Evolutionary conservation across 2,113 vertebrate species (phyloP).

Genomic region (Chamaea fasciata): DNA sequence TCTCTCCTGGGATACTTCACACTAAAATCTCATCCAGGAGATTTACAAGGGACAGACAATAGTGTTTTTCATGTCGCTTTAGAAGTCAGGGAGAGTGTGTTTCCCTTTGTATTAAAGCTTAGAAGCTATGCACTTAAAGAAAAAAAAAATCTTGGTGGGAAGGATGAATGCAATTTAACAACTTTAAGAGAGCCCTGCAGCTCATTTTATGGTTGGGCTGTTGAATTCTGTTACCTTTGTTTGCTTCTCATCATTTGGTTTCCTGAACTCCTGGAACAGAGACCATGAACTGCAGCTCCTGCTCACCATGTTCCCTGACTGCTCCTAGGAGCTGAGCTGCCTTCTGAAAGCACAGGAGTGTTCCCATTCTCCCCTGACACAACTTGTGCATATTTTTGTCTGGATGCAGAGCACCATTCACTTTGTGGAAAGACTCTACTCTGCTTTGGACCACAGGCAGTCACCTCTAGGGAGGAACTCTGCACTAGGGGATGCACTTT

Average conservation of each 20-base stretch:
- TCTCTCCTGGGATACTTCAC: conserved; percentile 41
- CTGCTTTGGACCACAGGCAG: not conserved
- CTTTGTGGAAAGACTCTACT: not conserved
- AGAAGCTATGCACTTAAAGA: not conserved
- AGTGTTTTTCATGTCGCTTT: conserved; percentile 17
- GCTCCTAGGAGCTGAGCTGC: not conserved
- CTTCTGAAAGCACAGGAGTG: not conserved
- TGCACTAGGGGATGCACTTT: not conserved
- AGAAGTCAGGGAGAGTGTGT: conserved; percentile 32
- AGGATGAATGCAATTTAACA: conserved; percentile 17
- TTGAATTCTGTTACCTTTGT: conserved; percentile 1
- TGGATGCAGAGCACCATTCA: not conserved
- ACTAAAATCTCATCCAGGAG: conserved; percentile 46
- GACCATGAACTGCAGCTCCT: not conserved
- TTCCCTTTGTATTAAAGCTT: conserved; percentile 20
- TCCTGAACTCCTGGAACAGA: not conserved
- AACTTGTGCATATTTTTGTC: not conserved
- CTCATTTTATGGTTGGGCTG: not conserved
- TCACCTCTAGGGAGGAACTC: not conserved
- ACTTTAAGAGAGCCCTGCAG: not conserved
- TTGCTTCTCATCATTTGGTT: not conserved
- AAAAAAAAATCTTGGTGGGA: not conserved
- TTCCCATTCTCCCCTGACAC: not conserved
- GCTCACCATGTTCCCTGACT: not conserved
- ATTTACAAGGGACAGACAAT: conserved; percentile 43